phyloP scores from a whole-genome alignment of 2,113 vertebrate species.

The Corydoras sp. region DNA sequence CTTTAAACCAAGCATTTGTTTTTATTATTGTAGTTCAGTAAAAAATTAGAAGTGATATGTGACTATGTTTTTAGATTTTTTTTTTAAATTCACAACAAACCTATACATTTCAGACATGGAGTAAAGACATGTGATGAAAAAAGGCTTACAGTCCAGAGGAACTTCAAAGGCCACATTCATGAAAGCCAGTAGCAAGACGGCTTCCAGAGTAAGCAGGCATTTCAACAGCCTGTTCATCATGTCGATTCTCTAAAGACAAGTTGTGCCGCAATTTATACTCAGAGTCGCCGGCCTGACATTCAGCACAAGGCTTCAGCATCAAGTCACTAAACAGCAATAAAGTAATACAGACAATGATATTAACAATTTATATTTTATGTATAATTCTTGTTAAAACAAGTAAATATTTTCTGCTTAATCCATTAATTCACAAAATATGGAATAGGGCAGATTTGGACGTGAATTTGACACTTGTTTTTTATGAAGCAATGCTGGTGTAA shows the following conservation, averaged over 20 bases:
- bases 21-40: too few relatives aligned
- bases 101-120: neutral
- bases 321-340: constrained; percentile 2
- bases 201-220: constrained; percentile 55
- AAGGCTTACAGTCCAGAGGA: constrained; percentile 91
- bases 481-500: too few relatives aligned
- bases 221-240: constrained; percentile 69
- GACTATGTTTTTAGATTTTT: neutral
- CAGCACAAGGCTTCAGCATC: constrained; percentile 32
- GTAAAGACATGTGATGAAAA: neutral
- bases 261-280: constrained; percentile 42
- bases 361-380: neutral
- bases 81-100: neutral
- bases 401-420: too few relatives aligned
- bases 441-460: too few relatives aligned
- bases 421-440: too few relatives aligned
- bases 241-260: constrained; percentile 44
- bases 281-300: constrained; percentile 11
- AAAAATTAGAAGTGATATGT: too few relatives aligned
- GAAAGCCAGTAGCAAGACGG: constrained; percentile 74
- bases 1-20: too few relatives aligned
- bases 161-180: constrained; percentile 82
- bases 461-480: too few relatives aligned
- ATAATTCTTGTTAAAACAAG: neutral
- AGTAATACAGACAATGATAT: neutral